Evolutionary conservation across 2,888 invertebrate genomes (phyloP), one percentile per base, ranked within the genome.

Genomic region (Rotaria socialis): DNA sequence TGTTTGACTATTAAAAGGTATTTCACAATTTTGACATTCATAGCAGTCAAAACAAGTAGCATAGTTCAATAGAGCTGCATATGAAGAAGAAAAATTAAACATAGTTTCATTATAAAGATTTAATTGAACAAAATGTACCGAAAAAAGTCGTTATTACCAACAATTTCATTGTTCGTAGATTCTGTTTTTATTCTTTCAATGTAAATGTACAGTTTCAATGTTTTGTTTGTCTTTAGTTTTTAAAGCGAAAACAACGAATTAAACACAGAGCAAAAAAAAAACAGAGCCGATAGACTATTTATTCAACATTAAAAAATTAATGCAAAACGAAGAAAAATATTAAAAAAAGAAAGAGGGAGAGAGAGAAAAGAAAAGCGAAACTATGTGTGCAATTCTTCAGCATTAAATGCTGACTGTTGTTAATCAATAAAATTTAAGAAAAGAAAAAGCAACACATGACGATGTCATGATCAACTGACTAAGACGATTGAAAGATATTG

Each of bases 1-100:
- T 16, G 67, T 41, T 67, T 67, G 67, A 35, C 6, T 5, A 67
- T 67, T 67, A 19, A 41, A 35, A 1, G 67, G 67, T 35, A 67
- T 67, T 67, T 67, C 35, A 67, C 67, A 67, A 35, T 67, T 67
- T 67, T 67, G 67, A 35, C 67, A 67, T 19, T 67, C 35, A 67
- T 67, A 67, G 67, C 67, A 67, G 35, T 67, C 67, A 16, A 35
- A 67, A 19, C 35, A 67, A 19, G 35, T 67, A 4, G 19, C 19
- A 67, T 67, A 35, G 7, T 16, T 35, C 6, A 67, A 35, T 67
- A 67, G 3, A 27, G 35, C 67, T 67, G 35, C 5, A 35, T 11
- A 35, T 35, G 35, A 35, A 35, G 14, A 27, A 67, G 19, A 67
- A 5, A 0, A 16, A 3, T 35, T 14, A 1, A 19, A 35, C 4